Evolutionary conservation across 2,888 invertebrate genomes (phyloP).

Genomic region (Isoperla grammatica): DNA sequence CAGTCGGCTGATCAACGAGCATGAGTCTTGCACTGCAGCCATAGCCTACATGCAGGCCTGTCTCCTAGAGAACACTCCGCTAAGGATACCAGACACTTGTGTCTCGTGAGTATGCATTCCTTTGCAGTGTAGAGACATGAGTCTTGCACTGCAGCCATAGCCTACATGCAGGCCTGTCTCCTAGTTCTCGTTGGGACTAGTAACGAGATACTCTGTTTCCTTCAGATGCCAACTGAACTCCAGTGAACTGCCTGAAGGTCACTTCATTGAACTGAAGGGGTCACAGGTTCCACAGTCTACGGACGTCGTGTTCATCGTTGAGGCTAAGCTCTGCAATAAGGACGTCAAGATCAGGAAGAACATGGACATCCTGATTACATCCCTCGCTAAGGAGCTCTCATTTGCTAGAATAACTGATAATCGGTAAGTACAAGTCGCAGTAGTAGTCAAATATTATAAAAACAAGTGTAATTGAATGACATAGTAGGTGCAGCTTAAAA

Average conservation of each 20-base stretch:
- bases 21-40: conserved; percentile 67
- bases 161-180: conserved; percentile 82
- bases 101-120: conserved; percentile 69
- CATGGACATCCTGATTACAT: conserved; percentile 60
- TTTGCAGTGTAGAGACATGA: too few relatives aligned
- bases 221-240: conserved; percentile 67
- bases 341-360: conserved; percentile 60
- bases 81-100: conserved; percentile 75
- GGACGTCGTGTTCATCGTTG: conserved; percentile 85
- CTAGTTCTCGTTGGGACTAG: too few relatives aligned
- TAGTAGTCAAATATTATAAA: background rate
- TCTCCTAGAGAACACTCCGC: conserved; percentile 62
- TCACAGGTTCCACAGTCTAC: conserved; percentile 58
- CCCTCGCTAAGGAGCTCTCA: conserved; percentile 61
- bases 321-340: conserved; percentile 78
- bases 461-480: conserved; percentile 16
- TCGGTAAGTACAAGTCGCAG: conserved; percentile 18
- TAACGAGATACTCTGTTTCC: too few relatives aligned
- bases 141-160: conserved; percentile 71
- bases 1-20: conserved; percentile 41
- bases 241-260: conserved; percentile 62
- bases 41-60: conserved; percentile 79
- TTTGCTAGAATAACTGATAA: conserved; percentile 16
- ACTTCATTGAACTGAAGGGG: conserved; percentile 60
- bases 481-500: too few relatives aligned